Conservation (phyloP, 2,797 vertebrate genomes). For the Sciurus carolinensis region DNA sequence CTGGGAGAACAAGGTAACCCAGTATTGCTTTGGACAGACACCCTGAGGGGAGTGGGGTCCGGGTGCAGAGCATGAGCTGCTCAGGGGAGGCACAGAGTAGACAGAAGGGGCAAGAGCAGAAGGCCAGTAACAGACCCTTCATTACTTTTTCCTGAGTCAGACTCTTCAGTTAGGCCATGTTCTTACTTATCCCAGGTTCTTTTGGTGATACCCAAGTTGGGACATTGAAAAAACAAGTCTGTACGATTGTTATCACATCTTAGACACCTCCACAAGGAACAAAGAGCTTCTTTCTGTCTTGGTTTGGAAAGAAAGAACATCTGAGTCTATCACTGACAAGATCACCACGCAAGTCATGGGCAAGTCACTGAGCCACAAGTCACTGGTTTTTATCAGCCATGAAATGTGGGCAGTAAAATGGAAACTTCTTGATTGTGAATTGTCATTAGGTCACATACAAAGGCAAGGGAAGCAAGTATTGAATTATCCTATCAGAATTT, state of each 20-base stretch:
- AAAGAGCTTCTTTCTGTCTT: background rate
- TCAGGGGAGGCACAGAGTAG: background rate
- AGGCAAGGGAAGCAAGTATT: background rate
- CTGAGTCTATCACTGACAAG: background rate
- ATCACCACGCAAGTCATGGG: background rate
- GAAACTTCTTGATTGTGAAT: background rate
- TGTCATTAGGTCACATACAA: background rate
- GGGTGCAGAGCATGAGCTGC: background rate
- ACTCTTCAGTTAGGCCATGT: background rate
- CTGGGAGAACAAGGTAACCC: background rate
- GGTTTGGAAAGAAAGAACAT: slow-evolving; percentile 25
- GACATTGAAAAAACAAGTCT: background rate
- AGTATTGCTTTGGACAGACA: background rate
- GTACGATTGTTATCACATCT: background rate
- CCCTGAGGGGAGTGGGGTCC: background rate
- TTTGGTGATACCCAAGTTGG: background rate
- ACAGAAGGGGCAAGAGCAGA: background rate
- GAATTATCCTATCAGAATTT: background rate
- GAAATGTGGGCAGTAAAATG: slow-evolving; percentile 4
- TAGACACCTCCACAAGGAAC: background rate
- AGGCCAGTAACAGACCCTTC: background rate
- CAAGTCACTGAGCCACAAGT: slow-evolving; percentile 18
- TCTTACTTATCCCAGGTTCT: background rate
- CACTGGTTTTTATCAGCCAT: slow-evolving; percentile 6
- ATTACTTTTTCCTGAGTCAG: background rate